Percentiles rank a stretch among this genome's conserved stretches.
Evolutionary conservation across 2,888 invertebrate genomes (phyloP).

Genomic region (Spodoptera picta): DNA sequence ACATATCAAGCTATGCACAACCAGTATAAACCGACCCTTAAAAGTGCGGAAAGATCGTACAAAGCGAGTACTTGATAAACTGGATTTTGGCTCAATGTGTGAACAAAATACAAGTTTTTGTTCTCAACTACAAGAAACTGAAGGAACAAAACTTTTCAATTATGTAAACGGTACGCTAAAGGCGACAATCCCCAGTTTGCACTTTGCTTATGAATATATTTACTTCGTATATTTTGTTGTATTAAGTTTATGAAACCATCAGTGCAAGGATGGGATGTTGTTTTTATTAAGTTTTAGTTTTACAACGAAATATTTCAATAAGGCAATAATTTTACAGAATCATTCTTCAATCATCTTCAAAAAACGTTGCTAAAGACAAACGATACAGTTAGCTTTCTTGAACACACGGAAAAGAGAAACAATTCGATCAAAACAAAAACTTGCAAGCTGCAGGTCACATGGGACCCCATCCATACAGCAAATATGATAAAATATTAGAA

Average conservation of each 20-base stretch:
- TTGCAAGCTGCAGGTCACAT: slow-evolving; percentile 6
- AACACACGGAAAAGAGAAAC: neutral
- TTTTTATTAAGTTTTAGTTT: neutral
- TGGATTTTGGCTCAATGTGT: too few species aligned
- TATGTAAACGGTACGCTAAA: slow-evolving; percentile 42
- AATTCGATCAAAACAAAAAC: neutral
- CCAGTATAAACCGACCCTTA: too few species aligned
- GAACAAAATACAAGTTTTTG: slow-evolving; percentile 29
- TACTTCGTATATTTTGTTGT: slow-evolving; percentile 26
- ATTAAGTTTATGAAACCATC: slow-evolving; percentile 1
- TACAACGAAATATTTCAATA: too few species aligned
- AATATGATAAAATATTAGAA: slow-evolving; percentile 10
- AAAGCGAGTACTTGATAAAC: too few species aligned
- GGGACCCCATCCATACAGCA: neutral
- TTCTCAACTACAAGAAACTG: slow-evolving; percentile 21
- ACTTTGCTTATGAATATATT: slow-evolving; percentile 54
- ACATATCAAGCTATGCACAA: too few species aligned
- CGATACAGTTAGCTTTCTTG: neutral
- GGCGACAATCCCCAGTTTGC: slow-evolving; percentile 40
- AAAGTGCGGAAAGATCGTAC: too few species aligned
- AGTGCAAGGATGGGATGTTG: slow-evolving; percentile 3
- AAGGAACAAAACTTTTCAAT: slow-evolving; percentile 44
- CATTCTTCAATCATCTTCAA: too few species aligned
- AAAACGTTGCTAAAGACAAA: too few species aligned
- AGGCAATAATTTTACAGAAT: too few species aligned